Conservation (phyloP, 1,140 invertebrate genomes). For the Ridgeia piscesae region DNA sequence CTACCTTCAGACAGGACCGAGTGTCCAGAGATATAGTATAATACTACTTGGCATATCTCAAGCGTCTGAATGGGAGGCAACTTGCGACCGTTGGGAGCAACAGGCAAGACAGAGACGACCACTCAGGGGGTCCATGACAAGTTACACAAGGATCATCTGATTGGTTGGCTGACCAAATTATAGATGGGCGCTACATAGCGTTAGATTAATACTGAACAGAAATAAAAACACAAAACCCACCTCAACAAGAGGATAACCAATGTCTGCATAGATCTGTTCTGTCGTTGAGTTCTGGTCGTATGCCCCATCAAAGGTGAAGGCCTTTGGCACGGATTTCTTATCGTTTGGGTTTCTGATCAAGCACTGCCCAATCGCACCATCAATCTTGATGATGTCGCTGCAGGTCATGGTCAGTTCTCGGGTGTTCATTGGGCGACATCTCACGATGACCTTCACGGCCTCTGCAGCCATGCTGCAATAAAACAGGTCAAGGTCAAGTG, state of each 20-base stretch:
- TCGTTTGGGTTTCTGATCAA: constrained; percentile 66
- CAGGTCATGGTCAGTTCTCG: constrained; percentile 73
- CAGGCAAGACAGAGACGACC: no score
- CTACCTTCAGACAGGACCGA: no score
- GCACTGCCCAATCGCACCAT: constrained; percentile 63
- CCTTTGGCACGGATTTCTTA: constrained; percentile 66
- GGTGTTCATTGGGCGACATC: constrained; percentile 86
- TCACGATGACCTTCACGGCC: constrained; percentile 85
- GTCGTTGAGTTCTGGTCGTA: constrained; percentile 67
- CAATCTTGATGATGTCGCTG: constrained; percentile 76
- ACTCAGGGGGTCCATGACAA: no score
- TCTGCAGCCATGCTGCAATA: constrained; percentile 62
- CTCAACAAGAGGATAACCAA: constrained; percentile 71
- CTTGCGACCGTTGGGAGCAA: no score
- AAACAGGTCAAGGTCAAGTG: neutral
- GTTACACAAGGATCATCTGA: neutral
- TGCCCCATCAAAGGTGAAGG: constrained; percentile 75
- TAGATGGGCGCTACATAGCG: neutral
- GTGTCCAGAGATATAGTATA: no score
- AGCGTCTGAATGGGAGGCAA: no score
- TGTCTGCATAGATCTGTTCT: constrained; percentile 71
- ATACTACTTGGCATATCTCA: no score
- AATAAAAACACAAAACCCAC: constrained; percentile 47
- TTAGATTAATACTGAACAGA: no score
- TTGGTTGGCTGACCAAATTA: no score